Conservation (phyloP, 2,888 invertebrate genomes). For the Dryocosmus kuriphilus region DNA sequence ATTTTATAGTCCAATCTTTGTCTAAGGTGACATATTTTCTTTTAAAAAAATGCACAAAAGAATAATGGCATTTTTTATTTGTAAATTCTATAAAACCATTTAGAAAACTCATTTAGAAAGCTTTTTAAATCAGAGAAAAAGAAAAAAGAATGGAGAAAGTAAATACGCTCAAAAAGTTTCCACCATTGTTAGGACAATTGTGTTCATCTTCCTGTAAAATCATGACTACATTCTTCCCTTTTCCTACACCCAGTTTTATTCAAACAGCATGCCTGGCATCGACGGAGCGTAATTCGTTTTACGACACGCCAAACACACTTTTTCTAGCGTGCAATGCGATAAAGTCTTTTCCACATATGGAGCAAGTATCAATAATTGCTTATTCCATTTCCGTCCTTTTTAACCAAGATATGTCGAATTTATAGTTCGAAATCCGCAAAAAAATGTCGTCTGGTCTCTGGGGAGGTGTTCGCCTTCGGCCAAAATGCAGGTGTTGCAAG, state of each 20-base stretch:
- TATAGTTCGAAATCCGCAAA: background rate
- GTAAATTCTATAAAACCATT: background rate
- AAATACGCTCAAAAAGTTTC: background rate
- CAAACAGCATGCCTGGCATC: background rate
- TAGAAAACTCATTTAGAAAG: background rate
- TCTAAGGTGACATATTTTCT: no score
- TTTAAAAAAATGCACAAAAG: background rate
- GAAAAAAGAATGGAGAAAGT: no score
- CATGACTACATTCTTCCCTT: background rate
- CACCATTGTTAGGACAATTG: background rate
- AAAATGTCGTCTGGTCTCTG: background rate
- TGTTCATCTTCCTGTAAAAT: background rate
- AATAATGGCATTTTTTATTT: background rate
- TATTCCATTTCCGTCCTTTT: background rate
- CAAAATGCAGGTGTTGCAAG: conserved; percentile 3
- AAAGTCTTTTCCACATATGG: background rate
- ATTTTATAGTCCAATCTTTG: no score
- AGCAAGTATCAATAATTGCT: background rate
- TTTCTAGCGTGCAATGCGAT: background rate
- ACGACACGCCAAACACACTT: background rate
- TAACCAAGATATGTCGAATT: background rate
- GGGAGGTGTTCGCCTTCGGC: background rate
- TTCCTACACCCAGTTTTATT: background rate
- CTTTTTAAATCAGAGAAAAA: background rate
- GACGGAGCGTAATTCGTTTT: background rate